phyloP scores from a whole-genome alignment of 2,888 invertebrate species.

The Bhutanitis thaidina region DNA sequence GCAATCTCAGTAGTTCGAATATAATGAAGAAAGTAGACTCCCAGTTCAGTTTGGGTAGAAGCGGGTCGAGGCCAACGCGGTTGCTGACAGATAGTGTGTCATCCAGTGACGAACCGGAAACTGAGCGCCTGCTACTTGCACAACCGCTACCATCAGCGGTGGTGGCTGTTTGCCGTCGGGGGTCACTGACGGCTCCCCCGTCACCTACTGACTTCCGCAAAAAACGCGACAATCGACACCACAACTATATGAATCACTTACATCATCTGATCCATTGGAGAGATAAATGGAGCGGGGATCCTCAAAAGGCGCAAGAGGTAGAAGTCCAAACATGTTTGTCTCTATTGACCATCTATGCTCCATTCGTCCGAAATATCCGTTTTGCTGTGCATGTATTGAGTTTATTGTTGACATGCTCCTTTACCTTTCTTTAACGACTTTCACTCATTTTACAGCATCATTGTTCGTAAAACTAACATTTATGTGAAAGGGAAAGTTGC shows the following conservation, averaged over 20 bases:
- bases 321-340: slow-evolving; percentile 18
- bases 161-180: slow-evolving; percentile 48
- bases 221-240: slow-evolving; percentile 60
- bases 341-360: slow-evolving; percentile 3
- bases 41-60: slow-evolving; percentile 45
- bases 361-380: not conserved
- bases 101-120: slow-evolving; percentile 70
- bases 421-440: slow-evolving; percentile 6
- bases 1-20: slow-evolving; percentile 40
- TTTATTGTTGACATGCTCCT: slow-evolving; percentile 8
- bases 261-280: slow-evolving; percentile 73
- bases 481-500: too few species aligned
- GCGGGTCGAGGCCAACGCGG: slow-evolving; percentile 51
- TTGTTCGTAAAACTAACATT: too few species aligned
- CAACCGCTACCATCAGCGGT: slow-evolving; percentile 51
- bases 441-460: slow-evolving; percentile 15
- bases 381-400: not conserved
- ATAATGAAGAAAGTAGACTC: slow-evolving; percentile 67
- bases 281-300: slow-evolving; percentile 73
- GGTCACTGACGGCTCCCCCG: slow-evolving; percentile 71
- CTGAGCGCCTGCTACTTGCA: slow-evolving; percentile 56
- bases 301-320: slow-evolving; percentile 70
- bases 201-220: slow-evolving; percentile 72
- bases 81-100: slow-evolving; percentile 67
- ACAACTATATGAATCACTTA: slow-evolving; percentile 69